These are phyloP conservation scores for Pammene fasciana DNA, from an alignment of 2,888 invertebrate genomes.

Conservation along the genomic window DNA sequence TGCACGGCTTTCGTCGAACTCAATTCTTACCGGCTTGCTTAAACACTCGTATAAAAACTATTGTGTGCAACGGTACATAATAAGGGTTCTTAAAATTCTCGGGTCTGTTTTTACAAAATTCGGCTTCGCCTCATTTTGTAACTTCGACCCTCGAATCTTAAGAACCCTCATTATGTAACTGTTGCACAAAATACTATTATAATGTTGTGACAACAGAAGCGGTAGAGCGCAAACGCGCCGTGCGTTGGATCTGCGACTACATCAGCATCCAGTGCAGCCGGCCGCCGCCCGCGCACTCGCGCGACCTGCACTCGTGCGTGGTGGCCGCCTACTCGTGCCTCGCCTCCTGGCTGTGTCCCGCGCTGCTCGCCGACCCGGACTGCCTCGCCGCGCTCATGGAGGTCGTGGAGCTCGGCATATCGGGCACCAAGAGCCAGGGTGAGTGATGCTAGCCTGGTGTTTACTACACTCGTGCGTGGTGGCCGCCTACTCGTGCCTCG, in stretches of 20 bases:
- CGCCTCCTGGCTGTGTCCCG: constrained; percentile 96
- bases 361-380: constrained; percentile 94
- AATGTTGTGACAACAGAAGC: constrained; percentile 85
- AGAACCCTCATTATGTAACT: no score
- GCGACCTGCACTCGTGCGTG: constrained; percentile 96
- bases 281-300: constrained; percentile 96
- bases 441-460: constrained; percentile 14
- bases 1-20: no score
- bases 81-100: no score
- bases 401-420: constrained; percentile 98
- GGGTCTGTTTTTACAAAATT: no score
- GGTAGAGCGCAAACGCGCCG: constrained; percentile 94
- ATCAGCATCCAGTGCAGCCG: constrained; percentile 97
- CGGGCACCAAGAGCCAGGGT: constrained; percentile 94
- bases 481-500: constrained; percentile 94
- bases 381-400: constrained; percentile 97
- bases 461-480: constrained; percentile 95
- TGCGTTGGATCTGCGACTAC: constrained; percentile 99
- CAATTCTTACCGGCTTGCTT: no score
- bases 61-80: no score
- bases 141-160: no score
- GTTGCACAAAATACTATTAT: no score
- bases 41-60: no score
- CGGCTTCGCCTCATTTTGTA: no score
- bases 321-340: constrained; percentile 96